Evolutionary conservation across 2,888 invertebrate genomes (phyloP), one percentile per base, ranked within the genome.

Genomic region (Apamea epomidion): DNA sequence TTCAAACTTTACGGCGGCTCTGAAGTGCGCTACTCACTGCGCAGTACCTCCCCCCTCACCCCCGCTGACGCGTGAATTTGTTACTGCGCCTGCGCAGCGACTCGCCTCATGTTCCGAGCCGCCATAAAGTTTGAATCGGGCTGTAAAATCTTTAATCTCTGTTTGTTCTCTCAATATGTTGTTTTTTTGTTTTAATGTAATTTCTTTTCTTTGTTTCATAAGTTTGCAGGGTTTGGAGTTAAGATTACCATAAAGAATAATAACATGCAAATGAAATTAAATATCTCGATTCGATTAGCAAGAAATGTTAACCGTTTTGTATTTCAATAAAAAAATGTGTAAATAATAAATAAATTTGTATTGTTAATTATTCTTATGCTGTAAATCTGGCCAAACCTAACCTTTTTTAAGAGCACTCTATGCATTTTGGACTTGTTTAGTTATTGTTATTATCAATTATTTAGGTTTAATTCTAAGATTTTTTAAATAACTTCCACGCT

Each of bases 341-440:
- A 21, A 48, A 29, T 51, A 48, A 2, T 48, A 69, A 48, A 69
- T 48, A 32, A n/a, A n/a, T n/a, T 60, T 2, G 58, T n/a, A 60
- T n/a, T n/a, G n/a, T 60, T 60, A 12, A 60, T 60, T 60, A 60
- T 60, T 60, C 58, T n/a, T n/a, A n/a, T 58, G n/a, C 14, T n/a
- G 5, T n/a, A n/a, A 60, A n/a, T 5, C 32, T 62, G 32, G 58
- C 21, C 32, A 16, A 78, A 60, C n/a, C 10, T n/a, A 51, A 32
- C 0, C 2, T 29, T 54, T 70, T 75, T 83, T 32, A 64, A 64
- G 45, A 60, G 29, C 78, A 60, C 42, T 60, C 14, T 60, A 32
- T 68, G 81, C 80, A 84, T 84, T 82, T 82, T 68, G 25, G 25
- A 58, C 14, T 48, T 62, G 45, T 72, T 81, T 51, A 45, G 54